Evolutionary conservation across 2,113 vertebrate genomes (phyloP).

Genomic region (Pituophis catenifer): DNA sequence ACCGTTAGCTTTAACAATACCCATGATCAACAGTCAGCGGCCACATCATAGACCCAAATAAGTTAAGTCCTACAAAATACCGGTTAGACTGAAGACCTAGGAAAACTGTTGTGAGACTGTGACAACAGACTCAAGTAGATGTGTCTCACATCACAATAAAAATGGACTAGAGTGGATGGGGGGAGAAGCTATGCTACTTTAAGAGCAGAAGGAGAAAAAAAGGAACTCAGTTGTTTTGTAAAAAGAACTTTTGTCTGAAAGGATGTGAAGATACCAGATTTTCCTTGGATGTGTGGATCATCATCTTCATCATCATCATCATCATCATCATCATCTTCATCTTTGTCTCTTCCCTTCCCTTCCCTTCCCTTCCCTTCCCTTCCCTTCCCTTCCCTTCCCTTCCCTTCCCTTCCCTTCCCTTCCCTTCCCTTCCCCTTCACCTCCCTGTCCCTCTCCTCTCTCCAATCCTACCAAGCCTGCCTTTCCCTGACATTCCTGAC

Average conservation of each 20-base stretch:
- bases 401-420: no score
- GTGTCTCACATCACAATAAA: background rate
- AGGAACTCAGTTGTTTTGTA: slow-evolving; percentile 28
- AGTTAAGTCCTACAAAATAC: background rate
- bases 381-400: no score
- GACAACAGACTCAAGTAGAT: background rate
- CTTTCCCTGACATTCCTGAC: slow-evolving; percentile 61
- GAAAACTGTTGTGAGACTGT: background rate
- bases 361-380: no score
- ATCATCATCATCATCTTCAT: slow-evolving; percentile 12
- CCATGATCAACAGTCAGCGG: background rate
- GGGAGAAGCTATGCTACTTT: background rate
- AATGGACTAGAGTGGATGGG: background rate
- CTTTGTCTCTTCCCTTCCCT: no score
- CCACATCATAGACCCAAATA: background rate
- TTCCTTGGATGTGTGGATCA: slow-evolving; percentile 16
- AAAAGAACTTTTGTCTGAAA: slow-evolving; percentile 39
- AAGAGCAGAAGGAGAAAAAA: background rate
- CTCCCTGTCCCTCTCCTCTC: background rate
- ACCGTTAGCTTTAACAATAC: background rate
- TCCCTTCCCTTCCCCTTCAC: no score
- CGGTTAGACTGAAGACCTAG: background rate
- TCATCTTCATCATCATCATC: slow-evolving; percentile 5
- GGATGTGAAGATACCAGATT: background rate
- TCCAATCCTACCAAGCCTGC: background rate